A percentile compares a stretch with the other conserved stretches of the same genome.
Conservation (phyloP, 2,113 vertebrate species). For the Delphinapterus leucas region DNA sequence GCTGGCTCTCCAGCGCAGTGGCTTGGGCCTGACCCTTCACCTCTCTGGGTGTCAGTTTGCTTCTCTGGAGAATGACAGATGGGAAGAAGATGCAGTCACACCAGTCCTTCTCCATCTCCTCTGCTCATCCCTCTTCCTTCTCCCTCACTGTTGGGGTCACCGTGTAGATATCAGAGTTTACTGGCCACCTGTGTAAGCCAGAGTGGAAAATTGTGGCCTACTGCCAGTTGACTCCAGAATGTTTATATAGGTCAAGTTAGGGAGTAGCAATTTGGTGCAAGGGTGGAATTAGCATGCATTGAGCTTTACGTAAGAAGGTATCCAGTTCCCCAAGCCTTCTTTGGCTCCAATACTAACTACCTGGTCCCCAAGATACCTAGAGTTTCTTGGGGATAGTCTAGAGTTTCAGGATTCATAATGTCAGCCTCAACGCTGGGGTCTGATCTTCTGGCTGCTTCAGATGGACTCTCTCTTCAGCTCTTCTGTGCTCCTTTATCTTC, state of each 20-base stretch:
- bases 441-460: background rate
- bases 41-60: background rate
- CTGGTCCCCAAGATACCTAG: too few species aligned
- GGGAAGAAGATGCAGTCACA: background rate
- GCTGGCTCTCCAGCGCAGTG: background rate
- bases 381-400: background rate
- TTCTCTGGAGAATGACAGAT: background rate
- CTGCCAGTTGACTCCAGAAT: background rate
- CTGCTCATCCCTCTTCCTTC: accelerated
- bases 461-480: background rate
- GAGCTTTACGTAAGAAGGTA: background rate
- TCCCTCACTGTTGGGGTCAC: background rate
- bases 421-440: background rate
- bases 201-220: background rate
- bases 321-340: background rate
- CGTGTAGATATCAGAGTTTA: background rate
- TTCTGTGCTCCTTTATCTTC: background rate
- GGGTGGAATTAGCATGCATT: background rate
- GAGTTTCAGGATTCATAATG: background rate
- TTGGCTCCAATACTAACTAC: background rate
- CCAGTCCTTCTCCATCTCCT: background rate
- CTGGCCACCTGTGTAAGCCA: background rate
- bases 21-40: background rate
- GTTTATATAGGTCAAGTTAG: background rate
- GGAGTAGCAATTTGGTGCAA: background rate